Conservation (phyloP, 1,140 invertebrate species). For the Musca domestica region DNA sequence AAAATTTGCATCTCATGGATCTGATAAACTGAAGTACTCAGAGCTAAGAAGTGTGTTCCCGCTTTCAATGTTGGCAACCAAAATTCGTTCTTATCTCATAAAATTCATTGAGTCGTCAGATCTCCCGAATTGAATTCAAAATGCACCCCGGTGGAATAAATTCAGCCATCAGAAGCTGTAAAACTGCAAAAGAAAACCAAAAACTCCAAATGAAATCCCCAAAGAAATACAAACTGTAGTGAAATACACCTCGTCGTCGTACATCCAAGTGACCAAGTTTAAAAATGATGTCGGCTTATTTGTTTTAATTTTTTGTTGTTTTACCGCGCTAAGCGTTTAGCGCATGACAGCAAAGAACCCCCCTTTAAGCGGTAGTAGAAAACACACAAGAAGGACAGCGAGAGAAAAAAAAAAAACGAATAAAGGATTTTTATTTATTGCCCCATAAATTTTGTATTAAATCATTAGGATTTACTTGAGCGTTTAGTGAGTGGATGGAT, state of each 20-base stretch:
- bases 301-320: conserved; percentile 15
- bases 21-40: too few species aligned
- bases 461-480: conserved; percentile 22
- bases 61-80: too few species aligned
- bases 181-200: not conserved
- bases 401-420: too few species aligned
- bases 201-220: too few species aligned
- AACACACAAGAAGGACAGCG: too few species aligned
- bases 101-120: too few species aligned
- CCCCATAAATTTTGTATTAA: conserved; percentile 21
- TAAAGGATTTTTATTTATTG: conserved; percentile 21
- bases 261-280: not conserved
- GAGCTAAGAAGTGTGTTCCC: too few species aligned
- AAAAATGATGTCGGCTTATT: conserved; percentile 20
- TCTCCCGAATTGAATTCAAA: not conserved
- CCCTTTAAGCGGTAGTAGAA: too few species aligned
- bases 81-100: too few species aligned
- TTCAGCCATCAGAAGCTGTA: conserved; percentile 14
- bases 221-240: too few species aligned
- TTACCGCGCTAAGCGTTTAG: not conserved
- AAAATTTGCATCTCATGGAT: too few species aligned
- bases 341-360: not conserved
- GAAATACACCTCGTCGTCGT: too few species aligned
- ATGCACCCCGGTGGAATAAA: not conserved
- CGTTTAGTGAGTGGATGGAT: conserved; percentile 11